Base-by-base conservation (phyloP, 2,113 vertebrate genomes). In the Rhegmatorhina hoffmannsi region DNA sequence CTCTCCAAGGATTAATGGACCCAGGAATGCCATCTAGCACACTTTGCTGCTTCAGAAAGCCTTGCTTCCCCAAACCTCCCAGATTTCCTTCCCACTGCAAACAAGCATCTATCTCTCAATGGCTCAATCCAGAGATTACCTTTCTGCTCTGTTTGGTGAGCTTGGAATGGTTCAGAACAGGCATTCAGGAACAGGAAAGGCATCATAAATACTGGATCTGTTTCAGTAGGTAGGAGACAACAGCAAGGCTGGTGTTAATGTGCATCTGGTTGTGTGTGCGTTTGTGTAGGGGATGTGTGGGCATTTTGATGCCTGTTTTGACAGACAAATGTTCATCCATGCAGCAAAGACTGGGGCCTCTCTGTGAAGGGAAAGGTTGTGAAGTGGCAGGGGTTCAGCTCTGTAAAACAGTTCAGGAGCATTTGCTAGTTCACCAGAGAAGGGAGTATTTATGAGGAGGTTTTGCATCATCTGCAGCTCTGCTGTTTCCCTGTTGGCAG, bases 401-500 rank as follows among this genome's bases (percentile, higher is more conserved):
- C 73, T 53, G 66, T 55, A 68, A 84, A 84, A 84, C 34, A 36
- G 60, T 70, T 78, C 56, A 89, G 80, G 50, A 89, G 31, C 55
- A 4, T 50, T 89, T 17, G 19, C 56, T 0, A 19, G 74, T 77
- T 77, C 69, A 75, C 26, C 40, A 68, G 3, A 11, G 75, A 83
- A 76, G 56, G 36, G 64, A 86, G 20, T 60, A 74, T 93, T 95
- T 94, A 43, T 64, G 67, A 74, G 82, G 68, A 75, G 66, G 55
- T 81, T 90, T 90, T 94, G 90, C 87, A 92, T 94, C 92, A 96
- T 87, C 94, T 94, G 75, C 84, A 86, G 78, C 88, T 94, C 87
- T 95, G 52, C 89, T 73, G 6, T 80, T 95, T 96, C 62, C 87
- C 80, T 89, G 46, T 97, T 97, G 94, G 95, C 98, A 99, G 99